phyloP scores from a whole-genome alignment of 2,113 vertebrate species.

The Carettochelys insculpta region DNA sequence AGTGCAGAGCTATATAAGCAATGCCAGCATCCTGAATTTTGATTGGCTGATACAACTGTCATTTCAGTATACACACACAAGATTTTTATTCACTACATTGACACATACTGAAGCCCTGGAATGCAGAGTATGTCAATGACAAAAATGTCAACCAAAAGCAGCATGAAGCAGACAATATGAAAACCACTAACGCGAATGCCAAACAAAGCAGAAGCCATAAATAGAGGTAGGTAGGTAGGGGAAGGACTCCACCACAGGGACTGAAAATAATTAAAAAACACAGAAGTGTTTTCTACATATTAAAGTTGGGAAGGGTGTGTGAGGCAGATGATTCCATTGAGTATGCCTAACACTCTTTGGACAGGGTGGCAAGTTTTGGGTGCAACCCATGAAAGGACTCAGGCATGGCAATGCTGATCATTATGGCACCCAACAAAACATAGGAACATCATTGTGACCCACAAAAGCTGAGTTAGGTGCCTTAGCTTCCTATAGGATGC shows the following conservation, averaged over 20 bases:
- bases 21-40: slow-evolving; percentile 17
- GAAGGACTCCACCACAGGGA: background rate
- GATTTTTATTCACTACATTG: slow-evolving; percentile 14
- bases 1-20: slow-evolving; percentile 36
- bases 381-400: too few species aligned
- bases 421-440: too few species aligned
- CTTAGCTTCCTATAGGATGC: too few species aligned
- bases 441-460: too few species aligned
- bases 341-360: background rate
- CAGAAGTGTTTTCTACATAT: background rate
- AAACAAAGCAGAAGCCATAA: slow-evolving; percentile 41
- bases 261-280: background rate
- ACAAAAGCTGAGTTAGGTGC: too few species aligned
- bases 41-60: slow-evolving; percentile 32
- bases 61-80: slow-evolving; percentile 24
- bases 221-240: slow-evolving; percentile 33
- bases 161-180: slow-evolving; percentile 2
- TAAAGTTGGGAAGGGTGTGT: background rate
- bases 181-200: slow-evolving; percentile 44
- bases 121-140: slow-evolving; percentile 30
- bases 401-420: too few species aligned
- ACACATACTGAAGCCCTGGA: background rate
- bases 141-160: slow-evolving; percentile 40
- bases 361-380: background rate
- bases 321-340: background rate